Evolutionary conservation across 2,113 vertebrate species (phyloP), one percentile per base, ranked within the genome.

Genomic region (Onychostoma macrolepis): DNA sequence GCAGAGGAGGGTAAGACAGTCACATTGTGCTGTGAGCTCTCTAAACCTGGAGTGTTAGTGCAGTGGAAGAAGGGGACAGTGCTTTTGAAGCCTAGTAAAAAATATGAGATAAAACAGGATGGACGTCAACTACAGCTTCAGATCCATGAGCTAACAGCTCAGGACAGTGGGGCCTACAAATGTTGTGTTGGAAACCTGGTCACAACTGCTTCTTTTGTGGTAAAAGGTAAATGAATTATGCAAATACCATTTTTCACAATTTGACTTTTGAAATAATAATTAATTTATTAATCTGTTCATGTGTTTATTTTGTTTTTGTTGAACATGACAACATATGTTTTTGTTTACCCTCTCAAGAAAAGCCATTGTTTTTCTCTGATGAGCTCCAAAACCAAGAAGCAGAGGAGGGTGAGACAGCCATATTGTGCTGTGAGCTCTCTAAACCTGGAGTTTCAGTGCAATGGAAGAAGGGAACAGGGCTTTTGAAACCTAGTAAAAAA

Each of bases 121-220:
- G 96, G 96, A 56, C 84, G 89, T 38, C 24, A 65, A 6, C 92
- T 86, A 1, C 94, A 97, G 90, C 92, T 98, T 92, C 15, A 94
- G 56, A 95, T 97, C 74, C 76, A 5, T 83, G 92, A 93, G 21
- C 13, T 97, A 58, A 90, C 85, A 24, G 71, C 92, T 6, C 15
- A 19, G 0, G 97, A 97, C 63, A 91, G 93, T 2, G 96, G 88
- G 12, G 90, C 93, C 77, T 95, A 94, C 86, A 92, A 87, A 87
- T 95, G 94, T 86, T 91, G 30, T 67, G 90, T 87, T 41, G 94
- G 91, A n/a, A 85, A 69, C 28, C 88, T 79, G 72, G 88, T 84
- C 11, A 94, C 94, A 36, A 90, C 93, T 24, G 93, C 94, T 21
- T 88, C 92, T 8, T 80, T 95, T 88, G 91, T 88, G 93, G 89